Evolutionary conservation across 1,140 invertebrate genomes (phyloP).

Genomic region (Drosophila santomea): DNA sequence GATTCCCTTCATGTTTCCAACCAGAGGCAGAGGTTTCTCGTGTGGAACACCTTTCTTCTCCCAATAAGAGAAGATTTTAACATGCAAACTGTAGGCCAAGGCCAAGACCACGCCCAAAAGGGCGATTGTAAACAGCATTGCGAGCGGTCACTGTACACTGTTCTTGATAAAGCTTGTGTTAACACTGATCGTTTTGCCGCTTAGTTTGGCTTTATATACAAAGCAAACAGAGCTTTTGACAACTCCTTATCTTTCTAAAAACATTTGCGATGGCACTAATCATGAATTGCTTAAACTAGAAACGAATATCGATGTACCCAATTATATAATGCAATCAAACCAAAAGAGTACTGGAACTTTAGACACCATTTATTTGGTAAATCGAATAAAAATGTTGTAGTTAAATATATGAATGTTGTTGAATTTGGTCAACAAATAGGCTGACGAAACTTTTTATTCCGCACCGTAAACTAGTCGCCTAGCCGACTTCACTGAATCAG

Average conservation of each 20-base stretch:
- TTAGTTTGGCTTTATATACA: conserved; percentile 7
- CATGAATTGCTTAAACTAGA: not conserved
- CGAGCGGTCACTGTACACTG: not conserved
- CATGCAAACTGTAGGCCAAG: conserved; percentile 33
- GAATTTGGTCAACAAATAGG: not conserved
- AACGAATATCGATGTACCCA: not conserved
- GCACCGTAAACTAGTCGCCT: not conserved
- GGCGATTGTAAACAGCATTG: conserved; percentile 35
- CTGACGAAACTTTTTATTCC: not conserved
- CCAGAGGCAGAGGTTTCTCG: conserved; percentile 61
- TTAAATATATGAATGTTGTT: not conserved
- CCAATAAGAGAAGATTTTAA: conserved; percentile 80
- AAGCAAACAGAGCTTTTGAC: not conserved
- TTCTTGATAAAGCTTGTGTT: not conserved
- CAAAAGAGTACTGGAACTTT: not conserved
- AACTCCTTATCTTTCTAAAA: not conserved
- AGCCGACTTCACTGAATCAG: conserved; percentile 3
- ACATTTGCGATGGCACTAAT: not conserved
- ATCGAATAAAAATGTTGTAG: no score
- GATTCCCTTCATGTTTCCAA: conserved; percentile 76
- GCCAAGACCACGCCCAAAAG: conserved; percentile 39
- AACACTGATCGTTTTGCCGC: conserved; percentile 9
- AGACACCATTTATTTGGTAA: not conserved
- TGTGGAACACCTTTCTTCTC: conserved; percentile 76
- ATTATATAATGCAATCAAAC: not conserved